Conservation (phyloP, 2,113 vertebrate genomes). For the Pleuronectes platessa region DNA sequence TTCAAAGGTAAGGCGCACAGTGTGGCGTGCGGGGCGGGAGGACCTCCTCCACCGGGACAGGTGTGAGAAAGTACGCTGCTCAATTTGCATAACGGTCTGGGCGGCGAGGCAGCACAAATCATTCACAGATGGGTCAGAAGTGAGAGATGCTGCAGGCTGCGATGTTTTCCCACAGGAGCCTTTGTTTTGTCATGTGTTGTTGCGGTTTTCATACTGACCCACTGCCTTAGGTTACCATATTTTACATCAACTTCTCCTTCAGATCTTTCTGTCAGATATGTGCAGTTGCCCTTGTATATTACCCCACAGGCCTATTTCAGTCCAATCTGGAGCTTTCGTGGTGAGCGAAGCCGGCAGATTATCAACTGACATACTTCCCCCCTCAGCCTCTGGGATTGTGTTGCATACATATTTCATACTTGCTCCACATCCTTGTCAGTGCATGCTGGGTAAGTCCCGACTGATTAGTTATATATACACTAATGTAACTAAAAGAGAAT, state of each 20-base stretch:
- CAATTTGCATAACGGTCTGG: conserved; percentile 31
- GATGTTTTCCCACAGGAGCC: conserved; percentile 35
- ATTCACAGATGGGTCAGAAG: conserved; percentile 58
- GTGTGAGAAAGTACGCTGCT: conserved; percentile 36
- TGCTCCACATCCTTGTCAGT: conserved; percentile 68
- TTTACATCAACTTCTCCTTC: conserved; percentile 52
- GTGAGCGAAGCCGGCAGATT: conserved; percentile 59
- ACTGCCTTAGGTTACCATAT: conserved; percentile 57
- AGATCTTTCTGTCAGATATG: conserved; percentile 54
- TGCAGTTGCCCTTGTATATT: conserved; percentile 37
- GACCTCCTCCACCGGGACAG: conserved; percentile 29
- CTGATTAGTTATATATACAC: conserved; percentile 79
- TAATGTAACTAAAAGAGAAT: conserved; percentile 76
- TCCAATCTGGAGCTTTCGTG: conserved; percentile 34
- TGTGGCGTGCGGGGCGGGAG: conserved; percentile 3
- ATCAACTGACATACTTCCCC: conserved; percentile 69
- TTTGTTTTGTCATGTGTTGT: conserved; percentile 38
- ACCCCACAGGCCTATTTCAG: conserved; percentile 72
- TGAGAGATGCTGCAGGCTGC: conserved; percentile 51
- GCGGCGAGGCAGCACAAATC: conserved; percentile 58
- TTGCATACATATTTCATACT: conserved; percentile 79
- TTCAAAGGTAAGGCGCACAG: conserved; percentile 89
- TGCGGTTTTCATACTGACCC: conserved; percentile 64
- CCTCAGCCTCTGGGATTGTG: conserved; percentile 62
- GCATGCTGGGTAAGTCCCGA: conserved; percentile 64